Percentiles rank a stretch among this genome's conserved stretches.
These are phyloP conservation scores for Brachionus sp. DNA, from an alignment of 1,140 invertebrate genomes.

Conservation along the genomic window DNA sequence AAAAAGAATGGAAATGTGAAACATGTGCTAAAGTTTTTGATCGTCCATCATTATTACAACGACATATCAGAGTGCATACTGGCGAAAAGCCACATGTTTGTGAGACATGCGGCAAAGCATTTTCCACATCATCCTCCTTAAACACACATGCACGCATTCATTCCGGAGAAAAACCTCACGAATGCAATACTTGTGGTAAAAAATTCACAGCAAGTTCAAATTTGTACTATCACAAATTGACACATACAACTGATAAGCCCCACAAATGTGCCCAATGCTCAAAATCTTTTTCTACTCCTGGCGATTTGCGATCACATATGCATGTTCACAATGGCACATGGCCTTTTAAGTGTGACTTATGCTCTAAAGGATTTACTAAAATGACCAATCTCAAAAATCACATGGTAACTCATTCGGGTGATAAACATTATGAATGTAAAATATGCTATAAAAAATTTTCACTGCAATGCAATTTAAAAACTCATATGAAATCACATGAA, in stretches of 20 bases:
- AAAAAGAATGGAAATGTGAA: constrained; percentile 64
- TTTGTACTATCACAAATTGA: constrained; percentile 95
- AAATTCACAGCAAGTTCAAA: constrained; percentile 92
- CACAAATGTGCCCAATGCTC: constrained; percentile 32
- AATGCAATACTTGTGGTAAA: constrained; percentile 89
- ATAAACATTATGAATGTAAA: neutral
- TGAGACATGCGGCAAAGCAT: constrained; percentile 85
- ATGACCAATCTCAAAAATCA: constrained; percentile 90
- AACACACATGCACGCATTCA: constrained; percentile 93
- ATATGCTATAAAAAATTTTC: constrained; percentile 21
- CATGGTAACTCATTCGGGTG: constrained; percentile 57
- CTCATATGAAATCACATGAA: constrained; percentile 26
- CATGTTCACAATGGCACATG: constrained; percentile 40
- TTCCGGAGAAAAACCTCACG: constrained; percentile 85
- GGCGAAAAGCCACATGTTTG: constrained; percentile 92
- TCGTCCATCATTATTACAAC: constrained; percentile 66
- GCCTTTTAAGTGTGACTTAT: constrained; percentile 55
- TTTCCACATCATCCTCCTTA: constrained; percentile 87
- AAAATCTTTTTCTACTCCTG: constrained; percentile 46
- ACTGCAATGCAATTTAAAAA: constrained; percentile 40
- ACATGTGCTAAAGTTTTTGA: constrained; percentile 81
- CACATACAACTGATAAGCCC: constrained; percentile 63
- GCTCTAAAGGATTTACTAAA: constrained; percentile 82
- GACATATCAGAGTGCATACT: constrained; percentile 58
- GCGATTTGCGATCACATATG: constrained; percentile 35